These are phyloP conservation scores for Hetaerina titia DNA, from an alignment of 2,888 invertebrate species.

Conservation along the genomic window DNA sequence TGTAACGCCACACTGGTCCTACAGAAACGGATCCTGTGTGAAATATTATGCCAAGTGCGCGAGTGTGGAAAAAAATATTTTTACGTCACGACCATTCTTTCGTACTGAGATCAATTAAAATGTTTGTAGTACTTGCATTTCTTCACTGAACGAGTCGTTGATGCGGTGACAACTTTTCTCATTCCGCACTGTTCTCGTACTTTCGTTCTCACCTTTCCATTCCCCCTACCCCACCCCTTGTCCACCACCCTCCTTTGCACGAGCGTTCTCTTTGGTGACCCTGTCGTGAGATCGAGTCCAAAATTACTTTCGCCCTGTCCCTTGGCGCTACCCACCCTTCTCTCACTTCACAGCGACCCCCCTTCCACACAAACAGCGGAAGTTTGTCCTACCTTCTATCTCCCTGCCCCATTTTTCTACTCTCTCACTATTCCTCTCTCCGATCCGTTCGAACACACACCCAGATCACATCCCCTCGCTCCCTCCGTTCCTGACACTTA, in stretches of 20 bases:
- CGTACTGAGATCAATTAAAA: no score
- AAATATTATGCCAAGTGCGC: no score
- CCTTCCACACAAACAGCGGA: no score
- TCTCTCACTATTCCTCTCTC: neutral
- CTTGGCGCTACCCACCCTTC: neutral
- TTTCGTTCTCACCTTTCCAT: neutral
- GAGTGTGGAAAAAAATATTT: no score
- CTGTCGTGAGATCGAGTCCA: conserved; percentile 9
- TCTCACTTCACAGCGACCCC: neutral
- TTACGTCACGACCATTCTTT: no score
- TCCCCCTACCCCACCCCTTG: neutral
- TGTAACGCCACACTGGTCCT: no score
- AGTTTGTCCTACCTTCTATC: no score
- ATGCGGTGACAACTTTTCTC: neutral
- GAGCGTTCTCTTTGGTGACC: neutral
- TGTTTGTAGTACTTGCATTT: no score
- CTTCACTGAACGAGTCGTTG: neutral
- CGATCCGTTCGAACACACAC: neutral
- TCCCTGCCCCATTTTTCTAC: neutral
- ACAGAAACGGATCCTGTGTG: no score
- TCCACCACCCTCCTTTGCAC: neutral
- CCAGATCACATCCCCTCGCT: neutral
- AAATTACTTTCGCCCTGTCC: conserved; percentile 30
- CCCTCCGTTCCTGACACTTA: neutral
- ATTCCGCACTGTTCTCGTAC: neutral